Evolutionary conservation across 2,888 invertebrate species (phyloP).

Genomic region (Troglohyphantes excavatus): DNA sequence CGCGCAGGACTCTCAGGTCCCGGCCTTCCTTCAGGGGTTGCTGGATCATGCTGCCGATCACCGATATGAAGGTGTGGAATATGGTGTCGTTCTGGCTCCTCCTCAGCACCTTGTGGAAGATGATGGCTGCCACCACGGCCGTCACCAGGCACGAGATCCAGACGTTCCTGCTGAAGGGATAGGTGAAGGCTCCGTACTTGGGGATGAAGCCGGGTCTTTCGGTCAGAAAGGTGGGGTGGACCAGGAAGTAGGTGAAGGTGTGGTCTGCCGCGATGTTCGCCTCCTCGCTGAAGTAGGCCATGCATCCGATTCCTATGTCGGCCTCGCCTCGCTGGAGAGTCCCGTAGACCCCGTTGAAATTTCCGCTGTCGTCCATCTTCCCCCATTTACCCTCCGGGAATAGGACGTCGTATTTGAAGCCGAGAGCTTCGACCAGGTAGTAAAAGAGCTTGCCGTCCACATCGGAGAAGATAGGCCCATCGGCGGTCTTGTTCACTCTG

Average conservation of each 20-base stretch:
- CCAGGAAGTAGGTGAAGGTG: neutral
- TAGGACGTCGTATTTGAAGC: neutral
- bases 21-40: neutral
- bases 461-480: neutral
- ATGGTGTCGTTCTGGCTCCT: neutral
- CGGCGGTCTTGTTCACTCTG: neutral
- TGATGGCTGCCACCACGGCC: neutral
- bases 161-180: slow-evolving; percentile 14
- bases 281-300: slow-evolving; percentile 12
- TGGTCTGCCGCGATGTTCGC: slow-evolving; percentile 2
- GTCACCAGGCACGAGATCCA: slow-evolving; percentile 27
- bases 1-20: neutral
- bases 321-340: slow-evolving; percentile 18
- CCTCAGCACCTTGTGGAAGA: neutral
- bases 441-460: slow-evolving; percentile 13
- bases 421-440: neutral
- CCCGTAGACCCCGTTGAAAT: slow-evolving; percentile 20
- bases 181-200: neutral
- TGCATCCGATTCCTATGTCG: slow-evolving; percentile 6
- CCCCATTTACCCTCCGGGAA: slow-evolving; percentile 13
- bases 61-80: neutral
- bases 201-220: neutral
- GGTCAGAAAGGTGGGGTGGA: neutral
- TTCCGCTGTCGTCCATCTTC: neutral
- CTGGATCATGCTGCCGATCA: slow-evolving; percentile 10